A percentile compares a stretch with the other conserved stretches of the same genome.
Conservation (phyloP, 2,888 invertebrate species). For the Phengaris alcon region DNA sequence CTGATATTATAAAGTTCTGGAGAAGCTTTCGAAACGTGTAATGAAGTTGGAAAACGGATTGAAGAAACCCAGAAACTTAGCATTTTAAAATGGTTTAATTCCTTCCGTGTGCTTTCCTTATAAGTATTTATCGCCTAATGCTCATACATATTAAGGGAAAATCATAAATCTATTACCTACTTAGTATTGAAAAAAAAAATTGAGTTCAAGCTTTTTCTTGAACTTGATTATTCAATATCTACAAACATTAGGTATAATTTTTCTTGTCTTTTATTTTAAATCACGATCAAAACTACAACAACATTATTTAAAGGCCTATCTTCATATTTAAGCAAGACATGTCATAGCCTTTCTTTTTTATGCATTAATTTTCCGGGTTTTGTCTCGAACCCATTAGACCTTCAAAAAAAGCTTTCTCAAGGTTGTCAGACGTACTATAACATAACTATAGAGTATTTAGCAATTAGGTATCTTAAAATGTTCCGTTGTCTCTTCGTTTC, state of each 20-base stretch:
- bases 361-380: too few relatives aligned
- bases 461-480: not conserved
- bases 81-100: slow-evolving; percentile 22
- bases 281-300: too few relatives aligned
- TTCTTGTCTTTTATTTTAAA: too few relatives aligned
- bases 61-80: slow-evolving; percentile 19
- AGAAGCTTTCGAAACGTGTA: slow-evolving; percentile 17
- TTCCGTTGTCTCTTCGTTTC: not conserved
- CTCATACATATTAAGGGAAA: slow-evolving; percentile 20
- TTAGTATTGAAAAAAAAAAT: not conserved
- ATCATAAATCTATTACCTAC: not conserved
- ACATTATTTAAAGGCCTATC: too few relatives aligned
- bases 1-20: not conserved
- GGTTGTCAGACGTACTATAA: not conserved
- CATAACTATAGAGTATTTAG: not conserved
- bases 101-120: slow-evolving; percentile 13
- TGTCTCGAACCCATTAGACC: too few relatives aligned
- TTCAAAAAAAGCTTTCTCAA: too few relatives aligned
- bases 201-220: not conserved
- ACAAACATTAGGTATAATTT: too few relatives aligned
- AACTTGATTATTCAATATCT: not conserved
- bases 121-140: not conserved
- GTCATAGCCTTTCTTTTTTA: too few relatives aligned
- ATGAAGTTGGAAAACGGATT: not conserved
- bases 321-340: too few relatives aligned